Conservation (phyloP, 2,797 vertebrate species). For the Diceros bicornis region DNA sequence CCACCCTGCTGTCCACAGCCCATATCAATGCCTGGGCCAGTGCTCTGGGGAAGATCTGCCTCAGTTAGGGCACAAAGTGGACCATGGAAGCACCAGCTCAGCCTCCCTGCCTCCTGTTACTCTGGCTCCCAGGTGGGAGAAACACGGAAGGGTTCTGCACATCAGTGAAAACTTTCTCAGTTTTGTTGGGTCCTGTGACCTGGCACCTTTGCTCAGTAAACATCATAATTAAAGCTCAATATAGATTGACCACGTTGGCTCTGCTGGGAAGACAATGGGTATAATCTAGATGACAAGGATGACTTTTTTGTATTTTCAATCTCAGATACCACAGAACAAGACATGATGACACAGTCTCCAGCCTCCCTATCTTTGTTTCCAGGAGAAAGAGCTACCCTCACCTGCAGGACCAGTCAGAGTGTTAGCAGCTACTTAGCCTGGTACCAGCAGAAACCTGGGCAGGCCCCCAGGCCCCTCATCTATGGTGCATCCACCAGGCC, state of each 20-base stretch:
- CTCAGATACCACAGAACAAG: background rate
- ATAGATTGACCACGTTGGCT: background rate
- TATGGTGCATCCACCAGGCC: accelerated
- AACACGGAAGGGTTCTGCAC: background rate
- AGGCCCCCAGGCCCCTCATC: slow-evolving; percentile 32
- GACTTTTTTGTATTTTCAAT: background rate
- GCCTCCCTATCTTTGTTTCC: background rate
- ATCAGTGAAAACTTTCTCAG: background rate
- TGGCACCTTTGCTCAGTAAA: background rate
- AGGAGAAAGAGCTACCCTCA: background rate
- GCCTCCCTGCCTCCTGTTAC: background rate
- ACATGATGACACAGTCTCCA: background rate
- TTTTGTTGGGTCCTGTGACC: background rate
- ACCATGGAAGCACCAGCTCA: background rate
- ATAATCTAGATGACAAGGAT: background rate
- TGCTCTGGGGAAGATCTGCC: background rate
- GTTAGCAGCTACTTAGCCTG: background rate
- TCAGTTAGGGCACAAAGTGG: background rate
- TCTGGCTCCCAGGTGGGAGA: background rate
- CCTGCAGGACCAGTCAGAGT: background rate
- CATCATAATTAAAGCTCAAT: background rate
- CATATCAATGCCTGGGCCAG: background rate
- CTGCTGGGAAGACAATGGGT: background rate
- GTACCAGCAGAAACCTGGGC: slow-evolving; percentile 62
- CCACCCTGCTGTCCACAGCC: background rate